phyloP scores from a whole-genome alignment of 2,797 vertebrate genomes.

The Manis crassicaudata region DNA sequence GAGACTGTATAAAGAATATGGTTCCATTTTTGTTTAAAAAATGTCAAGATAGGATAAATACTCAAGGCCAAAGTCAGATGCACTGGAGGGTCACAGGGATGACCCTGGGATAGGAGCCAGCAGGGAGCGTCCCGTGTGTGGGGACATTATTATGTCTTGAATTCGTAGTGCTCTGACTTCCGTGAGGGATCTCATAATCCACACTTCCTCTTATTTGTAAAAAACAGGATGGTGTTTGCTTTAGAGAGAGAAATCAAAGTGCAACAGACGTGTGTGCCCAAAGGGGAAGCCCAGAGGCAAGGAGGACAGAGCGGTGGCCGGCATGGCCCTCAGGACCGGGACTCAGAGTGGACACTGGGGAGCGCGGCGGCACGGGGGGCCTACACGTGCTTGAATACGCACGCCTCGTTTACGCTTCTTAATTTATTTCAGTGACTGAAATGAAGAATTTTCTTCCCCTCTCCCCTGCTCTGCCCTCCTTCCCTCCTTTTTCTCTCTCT shows the following conservation, averaged over 20 bases:
- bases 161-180: background rate
- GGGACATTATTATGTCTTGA: background rate
- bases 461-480: background rate
- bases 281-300: too few species aligned
- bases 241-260: background rate
- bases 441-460: background rate
- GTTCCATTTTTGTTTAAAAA: background rate
- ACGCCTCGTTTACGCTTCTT: background rate
- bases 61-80: rapidly evolving
- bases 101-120: background rate
- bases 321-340: background rate
- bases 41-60: background rate
- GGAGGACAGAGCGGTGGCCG: too few species aligned
- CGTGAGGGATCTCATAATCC: background rate
- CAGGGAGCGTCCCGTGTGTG: rapidly evolving
- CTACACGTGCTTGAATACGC: rapidly evolving
- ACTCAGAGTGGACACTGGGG: rapidly evolving
- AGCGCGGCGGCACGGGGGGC: rapidly evolving
- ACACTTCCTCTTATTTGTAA: background rate
- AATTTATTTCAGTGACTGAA: background rate
- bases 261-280: rapidly evolving
- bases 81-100: rapidly evolving
- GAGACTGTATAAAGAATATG: background rate
- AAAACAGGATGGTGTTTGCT: background rate
- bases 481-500: background rate